phyloP scores from a whole-genome alignment of 2,113 vertebrate species.

The Lasiurus borealis region DNA sequence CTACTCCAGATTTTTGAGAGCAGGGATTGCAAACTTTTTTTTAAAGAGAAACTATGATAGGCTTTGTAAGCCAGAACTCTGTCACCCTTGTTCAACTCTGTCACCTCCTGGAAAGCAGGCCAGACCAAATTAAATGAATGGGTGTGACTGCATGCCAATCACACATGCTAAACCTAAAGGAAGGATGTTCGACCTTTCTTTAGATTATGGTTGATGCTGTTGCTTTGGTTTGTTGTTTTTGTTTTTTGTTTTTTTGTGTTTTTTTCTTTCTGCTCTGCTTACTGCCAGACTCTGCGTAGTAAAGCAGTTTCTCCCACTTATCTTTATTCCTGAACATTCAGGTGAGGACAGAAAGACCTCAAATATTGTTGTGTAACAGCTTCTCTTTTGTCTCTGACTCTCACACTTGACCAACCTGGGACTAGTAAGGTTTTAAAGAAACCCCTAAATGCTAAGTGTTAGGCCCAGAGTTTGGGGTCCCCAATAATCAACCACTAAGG shows the following conservation, averaged over 20 bases:
- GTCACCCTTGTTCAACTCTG: background rate
- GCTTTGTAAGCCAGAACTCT: background rate
- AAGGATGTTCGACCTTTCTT: background rate
- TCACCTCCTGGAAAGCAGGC: background rate
- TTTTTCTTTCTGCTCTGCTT: background rate
- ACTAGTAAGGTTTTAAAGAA: background rate
- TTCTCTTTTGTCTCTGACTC: background rate
- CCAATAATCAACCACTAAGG: too few species aligned
- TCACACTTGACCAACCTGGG: background rate
- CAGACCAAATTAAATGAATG: background rate
- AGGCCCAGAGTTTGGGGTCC: too few species aligned
- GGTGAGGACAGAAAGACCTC: background rate
- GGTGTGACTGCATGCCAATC: background rate
- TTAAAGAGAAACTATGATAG: background rate
- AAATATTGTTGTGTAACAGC: background rate
- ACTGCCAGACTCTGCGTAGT: background rate
- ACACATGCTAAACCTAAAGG: constrained; percentile 15
- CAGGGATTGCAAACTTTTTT: background rate
- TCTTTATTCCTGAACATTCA: background rate
- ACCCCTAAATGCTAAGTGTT: background rate
- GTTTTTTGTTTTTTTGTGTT: too few species aligned
- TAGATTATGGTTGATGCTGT: background rate
- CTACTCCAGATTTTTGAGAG: background rate
- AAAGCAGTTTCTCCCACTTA: background rate
- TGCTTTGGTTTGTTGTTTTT: background rate